phyloP scores from a whole-genome alignment of 2,797 vertebrate species.

The Ctenopoma kingsleyae region DNA sequence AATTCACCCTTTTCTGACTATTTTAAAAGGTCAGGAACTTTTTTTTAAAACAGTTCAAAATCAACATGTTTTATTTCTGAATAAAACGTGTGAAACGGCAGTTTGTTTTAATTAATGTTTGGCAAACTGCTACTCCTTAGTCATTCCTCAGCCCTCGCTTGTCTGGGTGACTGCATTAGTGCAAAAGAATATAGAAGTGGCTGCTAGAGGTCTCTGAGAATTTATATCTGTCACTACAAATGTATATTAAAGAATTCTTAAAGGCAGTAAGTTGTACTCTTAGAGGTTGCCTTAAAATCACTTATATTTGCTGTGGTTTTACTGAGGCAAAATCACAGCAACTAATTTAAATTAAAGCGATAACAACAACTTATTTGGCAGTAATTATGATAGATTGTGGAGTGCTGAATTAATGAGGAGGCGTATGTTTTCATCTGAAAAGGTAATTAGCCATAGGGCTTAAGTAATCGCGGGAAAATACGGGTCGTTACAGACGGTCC shows the following conservation, averaged over 20 bases:
- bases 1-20: constrained; percentile 20
- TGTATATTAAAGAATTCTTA: background rate
- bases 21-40: constrained; percentile 21
- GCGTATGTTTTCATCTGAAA: constrained; percentile 78
- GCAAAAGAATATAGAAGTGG: background rate
- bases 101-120: constrained; percentile 41
- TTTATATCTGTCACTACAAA: background rate
- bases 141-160: constrained; percentile 2
- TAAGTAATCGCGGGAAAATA: constrained; percentile 65
- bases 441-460: constrained; percentile 79
- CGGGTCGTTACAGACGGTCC: constrained; percentile 65
- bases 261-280: background rate
- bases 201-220: background rate
- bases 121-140: constrained; percentile 13
- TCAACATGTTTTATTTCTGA: constrained; percentile 21
- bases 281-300: background rate
- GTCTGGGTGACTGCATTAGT: constrained; percentile 9
- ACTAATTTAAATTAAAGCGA: constrained; percentile 77
- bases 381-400: constrained; percentile 81
- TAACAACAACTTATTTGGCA: constrained; percentile 81
- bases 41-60: background rate
- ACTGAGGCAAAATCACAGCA: constrained; percentile 35
- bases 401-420: constrained; percentile 78
- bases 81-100: constrained; percentile 34
- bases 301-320: background rate